phyloP scores from a whole-genome alignment of 2,888 invertebrate genomes.

The Odontocerum albicorne region DNA sequence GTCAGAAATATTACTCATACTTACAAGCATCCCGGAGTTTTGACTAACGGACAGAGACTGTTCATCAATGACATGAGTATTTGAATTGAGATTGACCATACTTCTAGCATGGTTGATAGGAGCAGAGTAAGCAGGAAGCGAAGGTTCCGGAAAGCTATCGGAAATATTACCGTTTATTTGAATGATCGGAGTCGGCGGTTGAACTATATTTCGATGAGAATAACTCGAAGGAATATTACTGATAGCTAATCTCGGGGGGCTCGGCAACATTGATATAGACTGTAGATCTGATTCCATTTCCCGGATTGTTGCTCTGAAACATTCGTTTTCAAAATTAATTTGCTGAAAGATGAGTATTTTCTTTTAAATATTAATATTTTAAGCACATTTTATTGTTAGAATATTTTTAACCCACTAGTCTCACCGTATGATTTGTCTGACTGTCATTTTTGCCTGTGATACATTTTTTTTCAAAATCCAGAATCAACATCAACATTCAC shows the following conservation, averaged over 20 bases:
- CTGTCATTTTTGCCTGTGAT: too few relatives aligned
- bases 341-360: too few relatives aligned
- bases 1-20: slow-evolving; percentile 1
- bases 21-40: slow-evolving; percentile 4
- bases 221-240: not conserved
- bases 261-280: slow-evolving; percentile 6
- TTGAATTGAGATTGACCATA: slow-evolving; percentile 7
- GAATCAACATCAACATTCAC: too few relatives aligned
- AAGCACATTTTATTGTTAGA: too few relatives aligned
- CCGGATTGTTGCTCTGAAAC: slow-evolving; percentile 19
- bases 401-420: too few relatives aligned
- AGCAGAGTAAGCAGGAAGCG: not conserved
- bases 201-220: not conserved
- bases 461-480: too few relatives aligned
- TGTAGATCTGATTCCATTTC: slow-evolving; percentile 18
- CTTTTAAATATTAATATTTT: too few relatives aligned
- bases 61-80: not conserved
- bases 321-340: not conserved
- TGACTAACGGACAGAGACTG: not conserved
- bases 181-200: slow-evolving; percentile 1
- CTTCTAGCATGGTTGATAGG: slow-evolving; percentile 5
- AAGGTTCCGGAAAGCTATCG: not conserved
- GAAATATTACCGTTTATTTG: not conserved
- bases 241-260: slow-evolving; percentile 8
- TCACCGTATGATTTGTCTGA: too few relatives aligned